Evolutionary conservation across 2,113 vertebrate genomes (phyloP).

Genomic region (Mus musculus): DNA sequence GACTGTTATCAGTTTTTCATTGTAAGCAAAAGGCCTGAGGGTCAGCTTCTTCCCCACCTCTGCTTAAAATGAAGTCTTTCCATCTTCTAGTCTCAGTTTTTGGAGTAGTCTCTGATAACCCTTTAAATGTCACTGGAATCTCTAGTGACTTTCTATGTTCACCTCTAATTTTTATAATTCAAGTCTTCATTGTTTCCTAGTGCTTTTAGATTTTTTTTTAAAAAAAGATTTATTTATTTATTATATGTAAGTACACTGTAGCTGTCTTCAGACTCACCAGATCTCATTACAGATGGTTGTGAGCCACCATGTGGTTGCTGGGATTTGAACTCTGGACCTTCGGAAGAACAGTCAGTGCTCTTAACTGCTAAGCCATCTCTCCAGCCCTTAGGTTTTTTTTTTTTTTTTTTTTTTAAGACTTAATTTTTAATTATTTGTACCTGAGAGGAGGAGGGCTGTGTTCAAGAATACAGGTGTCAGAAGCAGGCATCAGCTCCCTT

Average conservation of each 20-base stretch:
- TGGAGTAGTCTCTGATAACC: background rate
- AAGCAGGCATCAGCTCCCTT: background rate
- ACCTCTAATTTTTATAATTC: background rate
- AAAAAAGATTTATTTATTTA: too few relatives aligned
- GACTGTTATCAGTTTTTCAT: background rate
- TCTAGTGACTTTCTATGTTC: background rate
- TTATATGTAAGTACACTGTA: too few relatives aligned
- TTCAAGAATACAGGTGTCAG: background rate
- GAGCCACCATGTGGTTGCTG: too few relatives aligned
- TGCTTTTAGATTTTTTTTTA: background rate
- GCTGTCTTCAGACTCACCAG: too few relatives aligned
- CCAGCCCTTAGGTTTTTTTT: background rate
- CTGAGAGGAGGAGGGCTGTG: too few relatives aligned
- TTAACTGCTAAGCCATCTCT: too few relatives aligned
- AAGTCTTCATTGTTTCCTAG: background rate
- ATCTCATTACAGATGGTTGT: too few relatives aligned
- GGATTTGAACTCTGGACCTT: too few relatives aligned
- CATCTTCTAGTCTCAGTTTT: background rate
- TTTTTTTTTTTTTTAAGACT: background rate
- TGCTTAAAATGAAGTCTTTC: conserved; percentile 9
- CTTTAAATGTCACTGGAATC: background rate
- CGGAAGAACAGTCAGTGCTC: too few relatives aligned
- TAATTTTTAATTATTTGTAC: background rate
- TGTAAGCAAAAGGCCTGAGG: background rate
- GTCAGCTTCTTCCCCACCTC: background rate